Conservation (phyloP, 2,888 invertebrate genomes). For the Hydropsyche betteni region DNA sequence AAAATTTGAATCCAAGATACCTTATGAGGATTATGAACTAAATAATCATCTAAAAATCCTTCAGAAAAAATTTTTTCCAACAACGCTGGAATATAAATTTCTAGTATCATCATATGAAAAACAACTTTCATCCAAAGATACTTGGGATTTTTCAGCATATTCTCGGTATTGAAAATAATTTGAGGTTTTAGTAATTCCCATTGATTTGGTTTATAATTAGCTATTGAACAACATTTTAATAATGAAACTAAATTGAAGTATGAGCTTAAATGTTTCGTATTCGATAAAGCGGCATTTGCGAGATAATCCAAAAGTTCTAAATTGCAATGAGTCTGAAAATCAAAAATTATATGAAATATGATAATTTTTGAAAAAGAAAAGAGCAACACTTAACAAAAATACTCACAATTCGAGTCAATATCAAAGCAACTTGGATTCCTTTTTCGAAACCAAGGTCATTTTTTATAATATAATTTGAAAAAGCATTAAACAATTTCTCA, state of each 20-base stretch:
- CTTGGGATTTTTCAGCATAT: constrained; percentile 58
- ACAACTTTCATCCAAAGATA: constrained; percentile 67
- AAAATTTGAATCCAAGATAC: constrained; percentile 65
- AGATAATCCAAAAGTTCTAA: constrained; percentile 69
- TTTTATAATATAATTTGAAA: constrained; percentile 64
- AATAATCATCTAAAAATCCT: constrained; percentile 61
- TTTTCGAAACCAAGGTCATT: constrained; percentile 65
- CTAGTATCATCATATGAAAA: constrained; percentile 53
- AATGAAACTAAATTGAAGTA: constrained; percentile 61
- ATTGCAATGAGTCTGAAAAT: constrained; percentile 67
- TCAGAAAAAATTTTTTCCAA: constrained; percentile 61
- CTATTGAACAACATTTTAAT: constrained; percentile 66
- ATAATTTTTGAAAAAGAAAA: not conserved
- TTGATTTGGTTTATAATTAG: constrained; percentile 68
- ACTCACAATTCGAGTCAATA: constrained; percentile 69
- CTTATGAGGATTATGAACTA: constrained; percentile 57
- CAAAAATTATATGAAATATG: constrained; percentile 34
- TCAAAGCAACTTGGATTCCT: constrained; percentile 63
- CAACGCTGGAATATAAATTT: too few relatives aligned
- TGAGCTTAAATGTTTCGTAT: constrained; percentile 59
- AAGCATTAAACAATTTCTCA: constrained; percentile 68
- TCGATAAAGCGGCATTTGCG: constrained; percentile 60
- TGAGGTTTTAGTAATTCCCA: constrained; percentile 65
- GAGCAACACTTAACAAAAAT: constrained; percentile 24
- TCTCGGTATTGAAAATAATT: constrained; percentile 59